phyloP scores from a whole-genome alignment of 2,888 invertebrate genomes.

The Caenorhabditis auriculariae region DNA sequence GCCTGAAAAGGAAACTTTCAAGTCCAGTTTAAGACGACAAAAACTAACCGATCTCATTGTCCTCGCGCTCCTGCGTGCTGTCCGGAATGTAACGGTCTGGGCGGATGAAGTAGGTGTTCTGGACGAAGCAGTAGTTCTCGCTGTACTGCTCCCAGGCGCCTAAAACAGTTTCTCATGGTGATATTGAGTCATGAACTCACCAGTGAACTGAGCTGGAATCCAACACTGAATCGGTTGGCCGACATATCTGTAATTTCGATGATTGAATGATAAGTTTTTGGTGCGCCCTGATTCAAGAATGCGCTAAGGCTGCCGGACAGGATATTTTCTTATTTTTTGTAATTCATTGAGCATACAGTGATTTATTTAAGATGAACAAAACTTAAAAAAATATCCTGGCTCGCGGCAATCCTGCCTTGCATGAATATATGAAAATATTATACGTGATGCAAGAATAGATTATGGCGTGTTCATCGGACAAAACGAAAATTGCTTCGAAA shows the following conservation, averaged over 20 bases:
- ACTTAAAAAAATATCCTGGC: no score
- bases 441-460: no score
- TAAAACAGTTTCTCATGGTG: not conserved
- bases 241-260: slow-evolving; percentile 46
- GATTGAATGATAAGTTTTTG: not conserved
- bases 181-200: slow-evolving; percentile 1
- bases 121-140: slow-evolving; percentile 64
- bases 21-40: not conserved
- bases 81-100: slow-evolving; percentile 59
- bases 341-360: no score
- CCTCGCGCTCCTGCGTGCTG: slow-evolving; percentile 47
- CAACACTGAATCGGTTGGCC: slow-evolving; percentile 64
- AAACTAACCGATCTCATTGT: slow-evolving; percentile 48
- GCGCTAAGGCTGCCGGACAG: no score
- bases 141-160: slow-evolving; percentile 63
- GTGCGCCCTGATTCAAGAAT: not conserved
- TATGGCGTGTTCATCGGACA: no score
- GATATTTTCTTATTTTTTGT: no score
- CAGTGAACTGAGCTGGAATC: slow-evolving; percentile 63
- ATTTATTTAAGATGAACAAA: no score
- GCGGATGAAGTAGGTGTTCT: slow-evolving; percentile 62
- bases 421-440: no score
- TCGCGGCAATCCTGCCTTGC: no score
- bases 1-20: slow-evolving; percentile 21
- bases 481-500: no score